A percentile compares a stretch with the other conserved stretches of the same genome.
These are phyloP conservation scores for Tetrapedia diversipes DNA, from an alignment of 2,888 invertebrate genomes.

Conservation along the genomic window DNA sequence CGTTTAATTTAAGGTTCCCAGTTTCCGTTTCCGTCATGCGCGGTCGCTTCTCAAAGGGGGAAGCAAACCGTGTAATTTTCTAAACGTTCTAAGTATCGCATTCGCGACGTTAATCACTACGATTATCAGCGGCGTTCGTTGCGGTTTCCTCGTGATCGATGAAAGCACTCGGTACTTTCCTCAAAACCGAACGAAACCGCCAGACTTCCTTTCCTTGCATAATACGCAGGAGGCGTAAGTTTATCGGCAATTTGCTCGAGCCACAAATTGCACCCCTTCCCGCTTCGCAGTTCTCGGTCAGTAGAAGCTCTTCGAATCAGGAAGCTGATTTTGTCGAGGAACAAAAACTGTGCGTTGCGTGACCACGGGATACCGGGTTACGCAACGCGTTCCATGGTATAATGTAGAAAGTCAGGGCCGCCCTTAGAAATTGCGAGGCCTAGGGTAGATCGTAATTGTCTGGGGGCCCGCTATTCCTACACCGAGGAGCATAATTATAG, in stretches of 20 bases:
- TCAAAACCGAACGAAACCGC: conserved; percentile 20
- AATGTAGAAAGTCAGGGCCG: too few relatives aligned
- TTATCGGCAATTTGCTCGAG: conserved; percentile 35
- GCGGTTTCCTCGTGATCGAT: conserved; percentile 6
- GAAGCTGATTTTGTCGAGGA: conserved; percentile 38
- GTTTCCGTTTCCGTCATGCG: not conserved
- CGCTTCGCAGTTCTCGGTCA: conserved; percentile 41
- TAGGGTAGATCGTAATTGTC: too few relatives aligned
- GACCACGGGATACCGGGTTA: conserved; percentile 43
- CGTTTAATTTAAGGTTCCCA: not conserved
- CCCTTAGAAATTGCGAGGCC: too few relatives aligned
- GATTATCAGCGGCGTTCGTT: not conserved
- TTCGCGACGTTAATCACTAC: not conserved
- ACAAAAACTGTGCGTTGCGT: conserved; percentile 48
- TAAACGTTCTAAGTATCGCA: not conserved
- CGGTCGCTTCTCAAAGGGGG: not conserved
- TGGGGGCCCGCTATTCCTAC: too few relatives aligned
- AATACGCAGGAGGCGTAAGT: conserved; percentile 23
- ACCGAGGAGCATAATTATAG: too few relatives aligned
- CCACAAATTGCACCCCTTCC: conserved; percentile 36
- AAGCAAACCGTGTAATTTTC: not conserved
- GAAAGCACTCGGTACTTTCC: conserved; percentile 16
- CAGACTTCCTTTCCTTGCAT: conserved; percentile 48
- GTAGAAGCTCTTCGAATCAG: conserved; percentile 32
- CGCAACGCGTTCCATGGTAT: conserved; percentile 40